Base-by-base conservation (phyloP, 2,113 vertebrate species). In the Pluvianellus socialis region DNA sequence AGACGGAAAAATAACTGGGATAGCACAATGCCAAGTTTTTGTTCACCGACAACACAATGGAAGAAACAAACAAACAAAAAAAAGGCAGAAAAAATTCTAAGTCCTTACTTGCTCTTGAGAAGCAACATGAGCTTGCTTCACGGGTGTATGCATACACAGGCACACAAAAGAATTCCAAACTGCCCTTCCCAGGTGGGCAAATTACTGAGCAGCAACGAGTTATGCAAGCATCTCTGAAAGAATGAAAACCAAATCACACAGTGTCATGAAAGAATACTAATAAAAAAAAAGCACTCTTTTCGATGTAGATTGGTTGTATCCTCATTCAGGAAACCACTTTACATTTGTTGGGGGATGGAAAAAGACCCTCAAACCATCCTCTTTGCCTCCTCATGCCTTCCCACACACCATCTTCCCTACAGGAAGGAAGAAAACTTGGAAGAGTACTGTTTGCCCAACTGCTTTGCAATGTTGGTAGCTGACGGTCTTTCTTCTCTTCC, bases 41-140 rank as follows among this genome's bases (percentile, higher is more conserved):
- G 47, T 79, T n/a, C 63, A 79, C 14, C 27, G 38, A 42, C 24
- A 90, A 6, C n/a, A 85, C 4, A 45, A 5, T 28, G 13, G 7
- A 73, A 62, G 8, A 73, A 75, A 85, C 1, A 63, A 58, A 38
- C 2, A 26, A 45, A 28, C 10, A 24, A 38, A 47, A 70, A 49
- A 32, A 14, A 2, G 3, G 11, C 12, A 28, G 11, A 55, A 81
- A 74, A 82, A 79, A 9, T 9, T 65, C 22, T 53, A 58, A 38
- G 14, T 63, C 45, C 16, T 28, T 42, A 32, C 61, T 71, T 65
- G 12, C 14, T 86, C 35, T 79, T 79, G 47, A 74, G 22, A 75
- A 73, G 22, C 0, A 0, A 35, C n/a, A 3, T 2, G 3, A 50
- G 24, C 2, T 38, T 38, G 38, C 38, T 38, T 38, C 38, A 38